Evolutionary conservation across 1,140 invertebrate species (phyloP).

Genomic region (Halesus radiatus): DNA sequence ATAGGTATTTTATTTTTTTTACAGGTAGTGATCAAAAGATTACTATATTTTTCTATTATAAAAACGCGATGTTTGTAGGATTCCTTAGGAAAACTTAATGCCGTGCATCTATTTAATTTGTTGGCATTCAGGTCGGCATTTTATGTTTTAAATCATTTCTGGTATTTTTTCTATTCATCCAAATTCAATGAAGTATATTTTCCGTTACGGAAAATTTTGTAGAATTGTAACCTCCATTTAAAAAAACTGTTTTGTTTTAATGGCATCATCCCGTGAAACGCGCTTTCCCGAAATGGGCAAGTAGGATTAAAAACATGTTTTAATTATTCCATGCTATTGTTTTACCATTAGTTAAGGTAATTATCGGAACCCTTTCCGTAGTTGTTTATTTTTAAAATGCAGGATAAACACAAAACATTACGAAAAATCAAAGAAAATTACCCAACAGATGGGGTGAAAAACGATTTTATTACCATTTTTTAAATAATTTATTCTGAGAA

Average conservation of each 20-base stretch:
- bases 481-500: no score
- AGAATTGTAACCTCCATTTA: neutral
- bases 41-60: no score
- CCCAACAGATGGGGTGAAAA: neutral
- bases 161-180: no score
- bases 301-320: neutral
- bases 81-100: no score
- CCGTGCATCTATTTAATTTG: no score
- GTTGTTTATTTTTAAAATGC: neutral
- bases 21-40: no score
- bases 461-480: neutral
- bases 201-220: no score
- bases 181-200: no score
- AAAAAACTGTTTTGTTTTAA: constrained; percentile 49
- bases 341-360: constrained; percentile 10
- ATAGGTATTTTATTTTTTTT: no score
- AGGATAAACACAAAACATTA: neutral
- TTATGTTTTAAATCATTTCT: no score
- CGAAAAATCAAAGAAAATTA: neutral
- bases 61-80: no score
- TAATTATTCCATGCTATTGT: constrained; percentile 24
- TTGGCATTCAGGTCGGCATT: no score
- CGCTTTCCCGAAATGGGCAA: constrained; percentile 1
- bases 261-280: constrained; percentile 10
- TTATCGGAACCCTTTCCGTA: neutral